Base-by-base conservation (phyloP, 2,113 vertebrate genomes). In the Ictidomys tridecemlineatus region DNA sequence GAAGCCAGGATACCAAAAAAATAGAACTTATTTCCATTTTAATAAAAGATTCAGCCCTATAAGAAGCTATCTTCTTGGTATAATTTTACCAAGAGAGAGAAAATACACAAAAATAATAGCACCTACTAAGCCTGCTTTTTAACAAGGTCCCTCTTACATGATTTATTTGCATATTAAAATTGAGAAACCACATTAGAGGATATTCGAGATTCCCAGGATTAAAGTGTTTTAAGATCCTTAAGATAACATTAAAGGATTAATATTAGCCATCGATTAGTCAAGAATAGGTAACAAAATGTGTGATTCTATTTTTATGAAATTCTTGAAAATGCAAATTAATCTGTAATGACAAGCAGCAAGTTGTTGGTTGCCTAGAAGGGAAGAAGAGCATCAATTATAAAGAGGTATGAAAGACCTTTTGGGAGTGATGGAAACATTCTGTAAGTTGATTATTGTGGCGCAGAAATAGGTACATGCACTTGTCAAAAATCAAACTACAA, bases 21-120 rank as follows among this genome's bases (percentile, higher is more conserved):
- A 85, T 58, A 74, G 85, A 65, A 76, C 24, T 91, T 61, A 74
- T 84, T 97, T 95, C 30, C 48, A 93, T 90, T 78, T 94, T 90
- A 93, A 67, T 56, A 74, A 77, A 95, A 90, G 45, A 87, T 78
- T 53, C 67, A 42, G 56, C 48, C 28, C 70, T 93, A 7, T 48
- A 85, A 76, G 20, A 84, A 93, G 65, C 39, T n/a, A 72, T 78
- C 56, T 94, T 73, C 37, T 61, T 83, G 37, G n/a, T 51, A 42
- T 69, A 83, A 84, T 95, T 95, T 89, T 89, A 87, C 92, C 80
- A 12, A 86, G 32, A 58, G 63, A 73, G 32, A 85, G 37, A 95
- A 96, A 92, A 80, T 85, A 51, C 18, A 34, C 39, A 80, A 89
- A 83, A 89, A 63, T 85, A 94, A 69, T 76, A 80, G 30, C 74